Evolutionary conservation across 2,888 invertebrate species (phyloP), one percentile per base, ranked within the genome.

Genomic region (Nematopogon swammerdamellus): DNA sequence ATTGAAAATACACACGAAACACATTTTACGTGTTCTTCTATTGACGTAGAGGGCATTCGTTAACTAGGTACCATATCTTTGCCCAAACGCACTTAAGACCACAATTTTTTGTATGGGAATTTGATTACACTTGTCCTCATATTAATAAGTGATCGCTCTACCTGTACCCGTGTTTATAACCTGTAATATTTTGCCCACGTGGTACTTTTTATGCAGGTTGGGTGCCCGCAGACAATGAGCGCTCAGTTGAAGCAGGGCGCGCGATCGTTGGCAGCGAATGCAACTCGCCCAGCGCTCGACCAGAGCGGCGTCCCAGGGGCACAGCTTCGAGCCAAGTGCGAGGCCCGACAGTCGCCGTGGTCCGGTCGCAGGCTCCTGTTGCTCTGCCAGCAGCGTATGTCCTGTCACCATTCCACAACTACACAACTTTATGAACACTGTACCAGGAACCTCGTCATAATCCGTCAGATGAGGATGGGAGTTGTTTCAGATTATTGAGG

Each of bases 361-460:
- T 17, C 72, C 68, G 3, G 64, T 64, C 1, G 65, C 64, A 0
- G 59, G 43, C 45, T 70, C 70, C 45, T 66, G 66, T 53, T 73
- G 73, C 54, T 79, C 79, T 2, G 76, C 77, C 49, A 79, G 46
- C 74, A 79, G 70, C 1, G 79, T 69, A 55, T 77, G 77, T 3
- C 79, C 79, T 79, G 59, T 1, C n/a, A 46, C 14, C 4, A 36
- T 14, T n/a, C n/a, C n/a, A n/a, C n/a, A n/a, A n/a, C n/a, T n/a
- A n/a, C n/a, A n/a, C n/a, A n/a, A n/a, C n/a, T n/a, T n/a, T n/a
- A n/a, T n/a, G n/a, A n/a, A n/a, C n/a, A n/a, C n/a, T n/a, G n/a
- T n/a, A n/a, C n/a, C n/a, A n/a, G 36, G 36, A 36, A 4, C 3
- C 36, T 14, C 14, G 36, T 36, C 36, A 36, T 36, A 14, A 36